Base-by-base conservation (phyloP, 2,113 vertebrate genomes). In the Azemiops feae region DNA sequence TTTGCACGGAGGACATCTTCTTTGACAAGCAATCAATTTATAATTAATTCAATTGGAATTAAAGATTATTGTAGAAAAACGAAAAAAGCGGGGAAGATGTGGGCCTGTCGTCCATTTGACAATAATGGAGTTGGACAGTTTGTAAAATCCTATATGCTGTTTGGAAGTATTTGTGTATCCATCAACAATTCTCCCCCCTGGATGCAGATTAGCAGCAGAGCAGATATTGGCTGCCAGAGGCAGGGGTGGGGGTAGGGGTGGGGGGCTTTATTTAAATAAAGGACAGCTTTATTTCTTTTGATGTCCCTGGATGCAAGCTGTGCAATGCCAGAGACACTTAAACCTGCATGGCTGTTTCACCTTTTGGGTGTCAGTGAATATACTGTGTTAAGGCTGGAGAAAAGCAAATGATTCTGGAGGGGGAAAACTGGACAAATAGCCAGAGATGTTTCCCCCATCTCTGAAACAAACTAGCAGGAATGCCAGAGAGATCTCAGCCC, bases 21-120 rank as follows among this genome's bases (percentile, higher is more conserved):
- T 45, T 93, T 95, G 94, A 97, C 95, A 94, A 94, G 96, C 97
- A 95, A 92, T 95, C 93, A 92, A 0, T 43, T 18, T 93, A 92
- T 94, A 96, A 16, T 0, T 93, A 93, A 95, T 96, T 69, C 93
- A 94, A 94, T 94, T 60, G 81, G 88, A 94, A 90, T 0, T 85
- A 93, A 91, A 18, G 23, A 86, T 87, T 87, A 88, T 90, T 95
- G 25, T 91, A 94, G 92, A 96, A 50, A 3, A 30, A 52, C 11
- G 43, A n/a, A 23, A 8, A 27, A 12, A 5, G 86, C 25, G 25
- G 27, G 64, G 53, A 47, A 85, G 5, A 81, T 91, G 93, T 7
- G 0, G 88, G 93, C 93, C 43, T 86, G 89, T 95, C 96, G 94
- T 90, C 95, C 52, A 92, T 94, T 94, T 95, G 64, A 47, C 94